Evolutionary conservation across 2,888 invertebrate species (phyloP).

Genomic region (Agrochola macilenta): DNA sequence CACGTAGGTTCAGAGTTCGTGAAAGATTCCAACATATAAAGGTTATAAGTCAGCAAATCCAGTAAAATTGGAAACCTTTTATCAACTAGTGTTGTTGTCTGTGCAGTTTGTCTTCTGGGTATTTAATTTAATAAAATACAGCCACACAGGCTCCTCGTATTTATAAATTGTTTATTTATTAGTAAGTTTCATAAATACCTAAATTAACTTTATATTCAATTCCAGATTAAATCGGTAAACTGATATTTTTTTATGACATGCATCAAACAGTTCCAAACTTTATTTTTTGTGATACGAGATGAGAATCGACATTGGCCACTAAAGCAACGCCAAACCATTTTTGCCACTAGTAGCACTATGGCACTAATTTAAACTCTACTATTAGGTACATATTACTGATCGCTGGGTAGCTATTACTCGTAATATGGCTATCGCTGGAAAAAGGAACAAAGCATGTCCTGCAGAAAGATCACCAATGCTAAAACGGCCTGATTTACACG

Average conservation of each 20-base stretch:
- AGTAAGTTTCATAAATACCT: neutral
- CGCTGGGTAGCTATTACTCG: neutral
- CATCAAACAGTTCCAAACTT: slow-evolving; percentile 1
- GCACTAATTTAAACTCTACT: neutral
- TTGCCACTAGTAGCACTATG: slow-evolving; percentile 14
- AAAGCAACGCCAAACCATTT: slow-evolving; percentile 20
- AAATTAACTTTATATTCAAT: neutral
- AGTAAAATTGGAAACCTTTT: neutral
- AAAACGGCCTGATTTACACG: too few relatives aligned
- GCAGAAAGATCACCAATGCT: neutral
- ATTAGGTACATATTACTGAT: neutral
- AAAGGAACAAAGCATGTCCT: neutral
- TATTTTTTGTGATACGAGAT: neutral
- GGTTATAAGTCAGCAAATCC: neutral
- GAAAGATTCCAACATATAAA: neutral
- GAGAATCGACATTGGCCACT: neutral
- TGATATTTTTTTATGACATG: neutral
- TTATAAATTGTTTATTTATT: neutral
- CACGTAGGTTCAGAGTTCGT: neutral
- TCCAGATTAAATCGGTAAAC: neutral
- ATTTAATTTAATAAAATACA: neutral
- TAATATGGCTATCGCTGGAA: neutral
- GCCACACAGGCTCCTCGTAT: neutral
- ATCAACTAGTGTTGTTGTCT: neutral
- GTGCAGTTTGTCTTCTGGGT: neutral